Percentiles rank a stretch among this genome's conserved stretches.
phyloP scores from a whole-genome alignment of 2,888 invertebrate species.

The Tipula confusa region DNA sequence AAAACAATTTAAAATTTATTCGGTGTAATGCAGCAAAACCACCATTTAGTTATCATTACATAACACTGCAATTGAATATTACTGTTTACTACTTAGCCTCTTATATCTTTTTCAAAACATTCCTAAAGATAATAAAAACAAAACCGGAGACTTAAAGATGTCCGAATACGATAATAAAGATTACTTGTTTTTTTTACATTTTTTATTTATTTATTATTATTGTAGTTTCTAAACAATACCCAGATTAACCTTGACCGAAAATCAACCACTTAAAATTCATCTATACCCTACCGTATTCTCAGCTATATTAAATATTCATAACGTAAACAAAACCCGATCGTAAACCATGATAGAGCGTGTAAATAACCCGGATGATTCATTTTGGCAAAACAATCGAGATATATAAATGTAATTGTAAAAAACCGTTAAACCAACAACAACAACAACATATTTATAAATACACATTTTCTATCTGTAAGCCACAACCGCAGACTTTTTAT shows the following conservation, averaged over 20 bases:
- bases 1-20: too few relatives aligned
- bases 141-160: too few relatives aligned
- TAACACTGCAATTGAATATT: too few relatives aligned
- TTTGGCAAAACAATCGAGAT: not conserved
- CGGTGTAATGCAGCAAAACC: too few relatives aligned
- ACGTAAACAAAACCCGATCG: not conserved
- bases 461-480: not conserved
- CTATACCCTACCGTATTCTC: not conserved
- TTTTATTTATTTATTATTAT: too few relatives aligned
- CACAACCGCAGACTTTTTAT: not conserved
- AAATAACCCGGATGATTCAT: not conserved
- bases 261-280: not conserved
- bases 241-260: not conserved
- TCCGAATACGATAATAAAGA: too few relatives aligned
- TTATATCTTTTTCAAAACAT: too few relatives aligned
- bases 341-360: not conserved
- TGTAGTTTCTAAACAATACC: too few relatives aligned
- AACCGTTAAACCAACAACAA: not conserved
- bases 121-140: too few relatives aligned
- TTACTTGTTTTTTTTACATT: too few relatives aligned
- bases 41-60: too few relatives aligned
- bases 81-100: too few relatives aligned
- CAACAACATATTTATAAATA: not conserved
- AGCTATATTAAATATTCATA: not conserved
- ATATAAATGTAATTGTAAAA: not conserved